Evolutionary conservation across 2,888 invertebrate species (phyloP).

Genomic region (Yponomeuta evonymella): DNA sequence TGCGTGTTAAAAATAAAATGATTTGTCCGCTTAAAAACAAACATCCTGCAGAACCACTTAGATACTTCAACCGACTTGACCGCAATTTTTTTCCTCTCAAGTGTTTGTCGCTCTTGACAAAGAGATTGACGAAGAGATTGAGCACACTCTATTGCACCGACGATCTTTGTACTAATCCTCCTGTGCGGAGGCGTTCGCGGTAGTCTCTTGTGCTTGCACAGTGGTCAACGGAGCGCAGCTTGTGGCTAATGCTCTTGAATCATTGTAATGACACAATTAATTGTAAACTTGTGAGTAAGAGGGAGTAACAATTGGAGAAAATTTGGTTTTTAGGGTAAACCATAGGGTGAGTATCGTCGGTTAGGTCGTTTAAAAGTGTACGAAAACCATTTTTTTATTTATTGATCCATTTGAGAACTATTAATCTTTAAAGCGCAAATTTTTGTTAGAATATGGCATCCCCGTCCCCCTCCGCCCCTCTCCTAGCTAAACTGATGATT

Average conservation of each 20-base stretch:
- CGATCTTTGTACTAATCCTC: slow-evolving; percentile 19
- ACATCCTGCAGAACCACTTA: neutral
- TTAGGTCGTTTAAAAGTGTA: too few species aligned
- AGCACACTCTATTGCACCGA: slow-evolving; percentile 30
- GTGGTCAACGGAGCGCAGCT: slow-evolving; percentile 9
- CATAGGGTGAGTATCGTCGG: too few species aligned
- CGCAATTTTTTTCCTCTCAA: slow-evolving; percentile 8
- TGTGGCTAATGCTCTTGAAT: neutral
- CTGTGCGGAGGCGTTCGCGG: slow-evolving; percentile 45
- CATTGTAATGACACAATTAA: neutral
- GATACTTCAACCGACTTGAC: neutral
- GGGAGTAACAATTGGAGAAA: neutral
- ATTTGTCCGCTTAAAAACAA: neutral
- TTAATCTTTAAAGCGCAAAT: too few species aligned
- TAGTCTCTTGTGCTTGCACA: slow-evolving; percentile 22
- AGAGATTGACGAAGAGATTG: slow-evolving; percentile 43
- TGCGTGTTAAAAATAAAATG: too few species aligned
- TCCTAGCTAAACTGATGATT: too few species aligned
- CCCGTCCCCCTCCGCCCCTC: too few species aligned
- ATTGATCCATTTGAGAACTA: too few species aligned
- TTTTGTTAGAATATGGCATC: too few species aligned
- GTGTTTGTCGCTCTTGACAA: slow-evolving; percentile 34
- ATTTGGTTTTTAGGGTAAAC: neutral
- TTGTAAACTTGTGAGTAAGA: neutral
- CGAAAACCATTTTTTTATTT: too few species aligned